Conservation (phyloP, 2,797 vertebrate species). For the Trachurus trachurus region DNA sequence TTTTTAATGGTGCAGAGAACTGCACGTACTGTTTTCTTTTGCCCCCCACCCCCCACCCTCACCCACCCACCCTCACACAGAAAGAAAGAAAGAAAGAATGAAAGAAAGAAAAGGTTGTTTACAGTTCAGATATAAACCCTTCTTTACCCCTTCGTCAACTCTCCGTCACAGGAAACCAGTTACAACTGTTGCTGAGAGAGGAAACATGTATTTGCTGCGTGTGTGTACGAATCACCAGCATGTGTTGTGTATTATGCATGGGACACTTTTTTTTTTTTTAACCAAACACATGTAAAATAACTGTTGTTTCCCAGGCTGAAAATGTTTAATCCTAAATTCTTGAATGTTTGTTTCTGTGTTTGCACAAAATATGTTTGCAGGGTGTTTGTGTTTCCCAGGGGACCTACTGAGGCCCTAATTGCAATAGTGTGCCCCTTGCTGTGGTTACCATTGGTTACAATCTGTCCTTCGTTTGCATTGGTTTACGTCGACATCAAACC, state of each 20-base stretch:
- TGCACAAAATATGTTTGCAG: slow-evolving; percentile 10
- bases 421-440: slow-evolving; percentile 21
- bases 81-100: slow-evolving; percentile 47
- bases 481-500: slow-evolving; percentile 41
- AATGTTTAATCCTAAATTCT: not conserved
- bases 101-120: slow-evolving; percentile 63
- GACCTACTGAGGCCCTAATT: slow-evolving; percentile 58
- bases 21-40: slow-evolving; percentile 4
- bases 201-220: slow-evolving; percentile 1
- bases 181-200: slow-evolving; percentile 10
- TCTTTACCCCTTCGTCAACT: slow-evolving; percentile 68
- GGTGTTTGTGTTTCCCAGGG: slow-evolving; percentile 31
- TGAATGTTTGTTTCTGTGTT: slow-evolving; percentile 15
- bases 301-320: slow-evolving; percentile 7
- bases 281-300: not conserved
- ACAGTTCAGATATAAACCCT: slow-evolving; percentile 65
- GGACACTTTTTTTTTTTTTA: slow-evolving; percentile 10
- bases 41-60: not conserved
- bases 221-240: not conserved
- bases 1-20: slow-evolving; percentile 22
- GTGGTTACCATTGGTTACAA: slow-evolving; percentile 53
- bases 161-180: slow-evolving; percentile 48
- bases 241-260: slow-evolving; percentile 2
- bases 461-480: slow-evolving; percentile 55
- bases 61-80: not conserved